Evolutionary conservation across 2,113 vertebrate genomes (phyloP), one percentile per base, ranked within the genome.

Genomic region (Panurus biarmicus): DNA sequence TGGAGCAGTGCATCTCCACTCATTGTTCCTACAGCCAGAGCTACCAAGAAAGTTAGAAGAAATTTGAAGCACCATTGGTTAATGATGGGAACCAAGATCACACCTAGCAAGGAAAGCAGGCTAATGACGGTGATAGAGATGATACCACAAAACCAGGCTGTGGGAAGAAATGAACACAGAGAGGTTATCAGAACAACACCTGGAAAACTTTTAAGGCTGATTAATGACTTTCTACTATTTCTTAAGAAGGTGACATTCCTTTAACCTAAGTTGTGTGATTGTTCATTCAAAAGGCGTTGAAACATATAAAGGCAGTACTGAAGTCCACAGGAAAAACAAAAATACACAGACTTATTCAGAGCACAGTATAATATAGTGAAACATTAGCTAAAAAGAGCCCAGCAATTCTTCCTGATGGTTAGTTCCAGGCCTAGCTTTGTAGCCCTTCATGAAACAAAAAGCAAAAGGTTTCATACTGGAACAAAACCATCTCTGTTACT

Each of bases 31-130:
- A 99, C 99, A 12, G 99, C 99, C 83, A 99, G 97, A 44, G 99
- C 99, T 93, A 99, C 99, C 94, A 99, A 98, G 98, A 99, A 99
- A 75, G 99, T 99, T 96, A 99, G 99, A 89, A 99, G 98, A 96
- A 99, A 99, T 97, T 99, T 99, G 98, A 99, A 99, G 98, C 99
- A 99, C 97, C 98, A 98, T 92, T 99, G 99, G 86, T 99, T 99
- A 97, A 99, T 99, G 95, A 99, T 99, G 93, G 99, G 99, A 86
- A 99, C 98, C 90, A 99, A 98, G 74, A 99, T 97, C 93, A 99
- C 99, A 2, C 99, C 99, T 86, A 99, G 98, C 97, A 99, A 98
- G 85, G 99, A 99, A 79, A 99, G 98, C 94, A 99, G 98, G 97
- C 99, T 99, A 97, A 99, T 99, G 96, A 99, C 98, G 80, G 99